Percentiles rank a stretch among this genome's conserved stretches.
phyloP scores from a whole-genome alignment of 92 coral and sea anemone genomes.

The Ricordea florida region DNA sequence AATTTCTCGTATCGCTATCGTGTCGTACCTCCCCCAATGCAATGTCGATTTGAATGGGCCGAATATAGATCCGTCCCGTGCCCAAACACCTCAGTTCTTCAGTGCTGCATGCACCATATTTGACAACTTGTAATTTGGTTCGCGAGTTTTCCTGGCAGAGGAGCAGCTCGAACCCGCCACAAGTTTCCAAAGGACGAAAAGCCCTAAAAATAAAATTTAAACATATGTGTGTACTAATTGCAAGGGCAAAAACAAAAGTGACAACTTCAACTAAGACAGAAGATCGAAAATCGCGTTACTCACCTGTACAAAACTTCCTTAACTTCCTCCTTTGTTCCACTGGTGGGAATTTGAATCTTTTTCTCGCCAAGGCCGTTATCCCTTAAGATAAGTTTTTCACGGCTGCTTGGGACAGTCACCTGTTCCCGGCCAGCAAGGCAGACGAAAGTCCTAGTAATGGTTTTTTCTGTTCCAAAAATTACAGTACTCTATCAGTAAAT shows the following conservation, averaged over 20 bases:
- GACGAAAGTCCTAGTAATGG: conserved; percentile 33
- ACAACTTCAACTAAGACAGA: neutral
- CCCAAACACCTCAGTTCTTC: conserved; percentile 55
- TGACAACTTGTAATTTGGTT: conserved; percentile 44
- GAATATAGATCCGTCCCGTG: conserved; percentile 57
- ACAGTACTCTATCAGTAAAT: neutral
- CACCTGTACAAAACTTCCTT: neutral
- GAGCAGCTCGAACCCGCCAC: conserved; percentile 63
- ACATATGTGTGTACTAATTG: neutral
- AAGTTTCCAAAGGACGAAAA: conserved; percentile 37
- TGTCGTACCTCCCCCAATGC: no score
- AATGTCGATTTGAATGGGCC: conserved; percentile 60
- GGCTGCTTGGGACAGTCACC: conserved; percentile 10
- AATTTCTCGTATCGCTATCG: no score
- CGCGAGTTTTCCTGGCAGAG: conserved; percentile 30
- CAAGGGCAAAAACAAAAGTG: neutral
- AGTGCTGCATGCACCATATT: conserved; percentile 47
- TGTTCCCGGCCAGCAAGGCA: conserved; percentile 53
- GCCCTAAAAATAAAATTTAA: conserved; percentile 24
- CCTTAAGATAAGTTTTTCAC: conserved; percentile 12
- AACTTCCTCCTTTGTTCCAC: conserved; percentile 9
- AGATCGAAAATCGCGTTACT: neutral
- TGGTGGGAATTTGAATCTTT: conserved; percentile 25
- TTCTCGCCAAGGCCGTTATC: conserved; percentile 48
- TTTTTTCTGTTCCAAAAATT: conserved; percentile 28